Base-by-base conservation (phyloP, 2,888 invertebrate species). In the Eristalinus sepulchralis region DNA sequence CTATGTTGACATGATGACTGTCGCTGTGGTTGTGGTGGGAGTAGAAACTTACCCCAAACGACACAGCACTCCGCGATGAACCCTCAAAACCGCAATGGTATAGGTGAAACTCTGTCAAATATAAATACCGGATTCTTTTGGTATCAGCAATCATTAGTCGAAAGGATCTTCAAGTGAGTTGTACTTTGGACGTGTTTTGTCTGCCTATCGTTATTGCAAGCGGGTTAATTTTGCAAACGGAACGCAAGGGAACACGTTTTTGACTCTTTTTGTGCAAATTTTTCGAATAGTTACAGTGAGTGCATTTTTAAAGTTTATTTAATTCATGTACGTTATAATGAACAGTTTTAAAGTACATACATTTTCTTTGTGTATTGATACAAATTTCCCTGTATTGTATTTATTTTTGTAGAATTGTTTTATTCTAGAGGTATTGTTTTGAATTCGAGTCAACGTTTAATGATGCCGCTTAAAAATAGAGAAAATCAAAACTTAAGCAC, bases 101-200 rank as follows among this genome's bases (percentile, higher is more conserved):
- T 85, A 70, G 73, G 82, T 86, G 70, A 67, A 67, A 66, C 60
- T 70, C 66, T 6, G 33, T 60, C 34, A 71, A 75, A 79, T 86
- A 86, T 86, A 86, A 86, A 86, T 75, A 66, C 62, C 27, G 57
- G 68, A n/a, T 60, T 67, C 77, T 55, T 73, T 27, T 55, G 57
- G 83, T 39, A 67, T 53, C 22, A 66, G 47, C 31, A 78, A 67
- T 83, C 86, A 86, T 86, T 86, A 71, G 70, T 86, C 70, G 75
- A 71, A 70, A 86, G 83, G 75, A 83, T 73, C 83, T 71, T 75
- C 31, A 10, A 86, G 86, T 63, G 82, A 67, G 64, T 70, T 70
- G 47, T 59, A 27, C 81, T 72, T 39, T 53, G 10, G 76, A 70
- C 71, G 81, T 63, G 83, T 62, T 64, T 60, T 39, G 53, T 60